Conservation (phyloP, 1,140 invertebrate species). For the Cotesia vestalis region DNA sequence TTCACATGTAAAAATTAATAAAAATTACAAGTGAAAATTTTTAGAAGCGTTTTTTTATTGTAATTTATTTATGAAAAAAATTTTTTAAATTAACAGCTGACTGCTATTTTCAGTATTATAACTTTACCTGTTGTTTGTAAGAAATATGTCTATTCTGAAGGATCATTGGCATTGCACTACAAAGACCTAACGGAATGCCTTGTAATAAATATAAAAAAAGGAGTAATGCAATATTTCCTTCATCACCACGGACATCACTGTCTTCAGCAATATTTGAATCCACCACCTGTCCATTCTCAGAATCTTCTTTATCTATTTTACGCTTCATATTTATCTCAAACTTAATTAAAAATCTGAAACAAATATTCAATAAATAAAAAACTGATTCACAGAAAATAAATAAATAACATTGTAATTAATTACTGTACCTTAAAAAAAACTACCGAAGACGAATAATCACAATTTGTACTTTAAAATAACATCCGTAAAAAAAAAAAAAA, state of each 20-base stretch:
- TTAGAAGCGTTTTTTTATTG: too few relatives aligned
- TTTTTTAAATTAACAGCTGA: too few relatives aligned
- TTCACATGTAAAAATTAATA: too few relatives aligned
- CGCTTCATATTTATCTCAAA: slow-evolving; percentile 40
- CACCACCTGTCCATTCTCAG: slow-evolving; percentile 34
- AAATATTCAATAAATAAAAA: not conserved
- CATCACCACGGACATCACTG: slow-evolving; percentile 75
- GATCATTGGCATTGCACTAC: slow-evolving; percentile 93
- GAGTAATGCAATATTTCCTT: slow-evolving; percentile 82
- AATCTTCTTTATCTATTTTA: slow-evolving; percentile 38
- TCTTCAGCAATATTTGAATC: slow-evolving; percentile 47
- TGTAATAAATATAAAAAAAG: slow-evolving; percentile 94
- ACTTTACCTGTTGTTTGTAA: slow-evolving; percentile 80
- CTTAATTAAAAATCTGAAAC: not conserved
- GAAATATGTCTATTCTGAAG: slow-evolving; percentile 90
- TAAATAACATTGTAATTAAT: not conserved
- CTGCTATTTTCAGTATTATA: too few relatives aligned
- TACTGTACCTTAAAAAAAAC: too few relatives aligned
- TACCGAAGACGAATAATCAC: too few relatives aligned
- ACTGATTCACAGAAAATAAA: not conserved
- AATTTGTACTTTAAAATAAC: not conserved
- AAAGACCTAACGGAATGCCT: slow-evolving; percentile 95
- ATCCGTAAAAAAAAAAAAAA: not conserved
- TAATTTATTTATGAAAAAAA: too few relatives aligned
- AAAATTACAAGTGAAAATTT: too few relatives aligned